Conservation (phyloP, 2,113 vertebrate species). For the Triplophysa tibetana region DNA sequence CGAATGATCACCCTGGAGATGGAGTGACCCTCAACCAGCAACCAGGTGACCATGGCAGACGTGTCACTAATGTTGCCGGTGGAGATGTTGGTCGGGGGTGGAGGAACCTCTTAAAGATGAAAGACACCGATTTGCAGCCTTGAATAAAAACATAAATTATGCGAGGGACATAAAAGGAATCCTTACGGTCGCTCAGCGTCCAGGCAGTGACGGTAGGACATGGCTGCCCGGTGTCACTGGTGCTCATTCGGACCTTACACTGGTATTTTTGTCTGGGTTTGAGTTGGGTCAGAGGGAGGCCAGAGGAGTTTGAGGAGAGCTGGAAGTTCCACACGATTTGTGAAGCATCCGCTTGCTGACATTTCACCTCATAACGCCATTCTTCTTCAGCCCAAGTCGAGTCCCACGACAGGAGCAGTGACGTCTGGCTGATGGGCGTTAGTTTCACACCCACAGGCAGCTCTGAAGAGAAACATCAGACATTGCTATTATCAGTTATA, state of each 20-base stretch:
- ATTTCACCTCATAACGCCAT: slow-evolving; percentile 76
- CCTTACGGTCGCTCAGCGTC: slow-evolving; percentile 86
- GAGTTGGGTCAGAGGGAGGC: slow-evolving; percentile 69
- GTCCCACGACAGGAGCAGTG: slow-evolving; percentile 82
- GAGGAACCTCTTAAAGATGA: slow-evolving; percentile 73
- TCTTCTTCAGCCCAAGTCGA: slow-evolving; percentile 71
- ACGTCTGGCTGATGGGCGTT: slow-evolving; percentile 76
- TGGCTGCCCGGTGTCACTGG: slow-evolving; percentile 75
- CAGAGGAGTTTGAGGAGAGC: slow-evolving; percentile 76
- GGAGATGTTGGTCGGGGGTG: slow-evolving; percentile 79
- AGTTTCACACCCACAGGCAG: slow-evolving; percentile 77
- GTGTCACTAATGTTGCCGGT: slow-evolving; percentile 82
- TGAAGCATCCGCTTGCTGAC: slow-evolving; percentile 63
- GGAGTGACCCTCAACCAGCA: slow-evolving; percentile 79
- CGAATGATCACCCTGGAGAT: slow-evolving; percentile 81
- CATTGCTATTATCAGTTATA: neutral
- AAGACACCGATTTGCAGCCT: neutral
- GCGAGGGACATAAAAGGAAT: neutral
- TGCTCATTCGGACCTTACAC: slow-evolving; percentile 78
- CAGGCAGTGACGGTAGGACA: slow-evolving; percentile 78
- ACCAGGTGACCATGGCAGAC: slow-evolving; percentile 81
- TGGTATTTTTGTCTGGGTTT: slow-evolving; percentile 79
- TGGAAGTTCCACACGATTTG: slow-evolving; percentile 58
- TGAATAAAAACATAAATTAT: neutral
- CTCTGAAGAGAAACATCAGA: slow-evolving; percentile 62